Conservation (phyloP, 2,888 invertebrate species). For the Steromphala cineraria region DNA sequence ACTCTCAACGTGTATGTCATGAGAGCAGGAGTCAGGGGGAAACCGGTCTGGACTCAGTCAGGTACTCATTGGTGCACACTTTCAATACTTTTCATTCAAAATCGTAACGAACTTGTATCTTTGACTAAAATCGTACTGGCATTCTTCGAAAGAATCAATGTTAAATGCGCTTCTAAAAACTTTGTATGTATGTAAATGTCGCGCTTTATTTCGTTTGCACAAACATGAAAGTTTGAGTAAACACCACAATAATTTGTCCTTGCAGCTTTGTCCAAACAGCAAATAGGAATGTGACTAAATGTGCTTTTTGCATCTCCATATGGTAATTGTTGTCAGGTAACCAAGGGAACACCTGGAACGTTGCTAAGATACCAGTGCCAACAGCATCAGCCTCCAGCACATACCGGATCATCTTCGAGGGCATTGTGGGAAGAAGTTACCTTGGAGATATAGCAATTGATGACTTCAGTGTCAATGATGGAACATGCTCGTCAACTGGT, state of each 20-base stretch:
- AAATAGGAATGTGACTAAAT: too few relatives aligned
- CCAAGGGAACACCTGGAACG: constrained; percentile 58
- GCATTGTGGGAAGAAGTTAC: constrained; percentile 53
- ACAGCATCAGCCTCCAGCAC: constrained; percentile 27
- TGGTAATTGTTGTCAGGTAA: constrained; percentile 46
- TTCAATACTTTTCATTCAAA: too few relatives aligned
- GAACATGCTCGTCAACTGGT: constrained; percentile 37
- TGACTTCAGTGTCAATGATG: constrained; percentile 57
- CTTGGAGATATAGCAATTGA: constrained; percentile 70
- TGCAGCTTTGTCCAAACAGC: too few relatives aligned
- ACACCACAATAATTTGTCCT: too few relatives aligned
- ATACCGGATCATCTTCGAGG: constrained; percentile 68
- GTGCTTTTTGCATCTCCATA: neutral
- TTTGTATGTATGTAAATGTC: too few relatives aligned
- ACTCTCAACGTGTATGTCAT: constrained; percentile 58
- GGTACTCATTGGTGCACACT: neutral
- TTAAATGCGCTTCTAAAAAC: too few relatives aligned
- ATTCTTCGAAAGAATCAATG: too few relatives aligned
- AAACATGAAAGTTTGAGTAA: too few relatives aligned
- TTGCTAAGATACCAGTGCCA: constrained; percentile 52
- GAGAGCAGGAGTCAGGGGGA: constrained; percentile 39
- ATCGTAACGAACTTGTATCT: too few relatives aligned
- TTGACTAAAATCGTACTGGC: too few relatives aligned
- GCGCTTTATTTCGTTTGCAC: too few relatives aligned
- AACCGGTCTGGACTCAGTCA: constrained; percentile 1